Evolutionary conservation across 2,113 vertebrate species (phyloP).

Genomic region (Atractosteus spatula): DNA sequence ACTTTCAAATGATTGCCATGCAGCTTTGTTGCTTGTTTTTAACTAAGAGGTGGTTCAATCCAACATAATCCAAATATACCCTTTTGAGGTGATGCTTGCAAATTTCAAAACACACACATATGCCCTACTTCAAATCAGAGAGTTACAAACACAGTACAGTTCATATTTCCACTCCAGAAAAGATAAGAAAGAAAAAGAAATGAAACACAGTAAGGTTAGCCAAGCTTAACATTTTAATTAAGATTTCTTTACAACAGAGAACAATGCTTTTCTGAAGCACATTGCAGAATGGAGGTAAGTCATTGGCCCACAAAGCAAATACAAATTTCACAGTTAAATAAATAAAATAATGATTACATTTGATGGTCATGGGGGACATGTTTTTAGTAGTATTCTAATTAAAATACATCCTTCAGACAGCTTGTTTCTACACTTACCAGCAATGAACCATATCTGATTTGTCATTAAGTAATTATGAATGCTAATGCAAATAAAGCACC

Average conservation of each 20-base stretch:
- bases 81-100: too few species aligned
- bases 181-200: background rate
- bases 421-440: slow-evolving; percentile 81
- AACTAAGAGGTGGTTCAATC: too few species aligned
- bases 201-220: background rate
- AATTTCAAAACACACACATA: too few species aligned
- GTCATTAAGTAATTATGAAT: slow-evolving; percentile 97
- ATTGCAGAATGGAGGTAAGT: background rate
- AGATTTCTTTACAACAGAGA: background rate
- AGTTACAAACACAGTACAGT: too few species aligned
- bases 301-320: slow-evolving; percentile 62
- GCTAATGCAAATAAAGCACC: slow-evolving; percentile 93
- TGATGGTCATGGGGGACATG: slow-evolving; percentile 77
- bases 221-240: slow-evolving; percentile 16
- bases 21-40: too few species aligned
- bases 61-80: too few species aligned
- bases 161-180: background rate
- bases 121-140: too few species aligned
- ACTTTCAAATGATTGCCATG: too few species aligned
- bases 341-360: slow-evolving; percentile 79
- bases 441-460: slow-evolving; percentile 96
- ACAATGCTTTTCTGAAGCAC: background rate
- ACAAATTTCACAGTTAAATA: slow-evolving; percentile 82
- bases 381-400: slow-evolving; percentile 89
- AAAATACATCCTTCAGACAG: slow-evolving; percentile 83